Base-by-base conservation (phyloP, 2,888 invertebrate species). In the Cantharis flavilabris region DNA sequence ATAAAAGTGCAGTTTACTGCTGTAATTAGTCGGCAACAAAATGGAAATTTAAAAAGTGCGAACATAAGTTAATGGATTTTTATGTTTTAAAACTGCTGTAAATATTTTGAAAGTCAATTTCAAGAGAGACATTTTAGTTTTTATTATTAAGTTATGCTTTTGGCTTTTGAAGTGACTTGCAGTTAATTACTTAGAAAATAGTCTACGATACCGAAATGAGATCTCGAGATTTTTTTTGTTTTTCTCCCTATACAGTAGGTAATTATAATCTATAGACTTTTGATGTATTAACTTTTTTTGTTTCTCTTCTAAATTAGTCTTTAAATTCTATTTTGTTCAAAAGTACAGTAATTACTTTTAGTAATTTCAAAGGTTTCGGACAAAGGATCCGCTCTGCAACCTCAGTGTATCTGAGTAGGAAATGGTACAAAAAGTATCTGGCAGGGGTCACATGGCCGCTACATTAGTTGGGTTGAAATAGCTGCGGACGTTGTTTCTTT, bases 401-500 rank as follows among this genome's bases (percentile, higher is more conserved):
- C 71, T 76, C 71, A 72, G 81, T 81, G 81, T 72, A 79, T 78
- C 79, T 78, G 76, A 81, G 80, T 81, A 82, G 79, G 80, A 78
- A 78, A 74, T 75, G 83, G 80, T 81, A 82, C 83, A 85, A 85
- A 85, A 85, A 85, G 84, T 85, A 83, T 84, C 83, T 84, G 84
- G 84, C 84, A 84, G 82, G 84, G 84, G 84, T 85, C 85, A 85
- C 85, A 83, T 83, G 83, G 84, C 82, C 83, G 83, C 81, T 82
- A 83, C 84, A 84, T 85, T 84, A 84, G 85, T 83, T 80, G 83
- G 76, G 82, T 82, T 84, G 84, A 83, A 84, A 84, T 84, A 84
- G 84, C 84, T 82, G 82, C 83, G 84, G 82, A 84, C 84, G 84
- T 83, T 84, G 84, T 85, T 85, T 84, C 84, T 85, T 85, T 84